Evolutionary conservation across 2,797 vertebrate species (phyloP).

Genomic region (Liparis tanakae): DNA sequence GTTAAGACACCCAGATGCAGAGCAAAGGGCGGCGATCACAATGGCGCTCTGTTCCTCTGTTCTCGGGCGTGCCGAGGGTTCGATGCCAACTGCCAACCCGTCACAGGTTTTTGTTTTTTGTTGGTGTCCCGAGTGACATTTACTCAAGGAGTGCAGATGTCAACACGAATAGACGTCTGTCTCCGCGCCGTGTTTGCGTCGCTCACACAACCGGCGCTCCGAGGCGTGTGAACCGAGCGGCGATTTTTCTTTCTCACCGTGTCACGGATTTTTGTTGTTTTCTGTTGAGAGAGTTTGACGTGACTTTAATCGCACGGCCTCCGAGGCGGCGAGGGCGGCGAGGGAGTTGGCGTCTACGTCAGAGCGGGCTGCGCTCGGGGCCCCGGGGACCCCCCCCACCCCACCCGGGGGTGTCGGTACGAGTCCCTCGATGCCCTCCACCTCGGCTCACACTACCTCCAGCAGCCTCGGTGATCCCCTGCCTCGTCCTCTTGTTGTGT

Average conservation of each 20-base stretch:
- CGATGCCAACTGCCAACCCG: slow-evolving; percentile 60
- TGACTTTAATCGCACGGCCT: slow-evolving; percentile 60
- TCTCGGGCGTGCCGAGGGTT: slow-evolving; percentile 75
- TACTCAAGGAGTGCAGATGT: slow-evolving; percentile 57
- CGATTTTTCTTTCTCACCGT: slow-evolving; percentile 35
- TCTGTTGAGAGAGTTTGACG: slow-evolving; percentile 25
- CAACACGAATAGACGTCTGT: slow-evolving; percentile 62
- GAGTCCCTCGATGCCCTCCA: slow-evolving; percentile 64
- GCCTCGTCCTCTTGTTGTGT: too few species aligned
- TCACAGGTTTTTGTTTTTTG: slow-evolving; percentile 65
- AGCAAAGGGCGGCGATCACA: slow-evolving; percentile 76
- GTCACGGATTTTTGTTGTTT: slow-evolving; percentile 58
- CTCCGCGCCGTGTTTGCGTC: slow-evolving; percentile 38
- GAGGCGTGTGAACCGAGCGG: too few species aligned
- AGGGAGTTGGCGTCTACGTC: slow-evolving; percentile 80
- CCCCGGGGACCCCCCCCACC: slow-evolving; percentile 35
- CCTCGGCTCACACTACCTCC: slow-evolving; percentile 38
- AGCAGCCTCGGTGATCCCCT: slow-evolving; percentile 25
- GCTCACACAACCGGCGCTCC: slow-evolving; percentile 31
- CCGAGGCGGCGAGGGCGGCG: slow-evolving; percentile 60
- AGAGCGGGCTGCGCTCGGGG: slow-evolving; percentile 70
- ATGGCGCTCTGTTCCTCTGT: slow-evolving; percentile 76
- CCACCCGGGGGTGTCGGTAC: neutral
- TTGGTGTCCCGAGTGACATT: slow-evolving; percentile 64
- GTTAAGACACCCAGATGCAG: slow-evolving; percentile 77